Percentiles rank a stretch among this genome's conserved stretches.
phyloP scores from a whole-genome alignment of 2,888 invertebrate genomes.

The Hydriomena furcata region DNA sequence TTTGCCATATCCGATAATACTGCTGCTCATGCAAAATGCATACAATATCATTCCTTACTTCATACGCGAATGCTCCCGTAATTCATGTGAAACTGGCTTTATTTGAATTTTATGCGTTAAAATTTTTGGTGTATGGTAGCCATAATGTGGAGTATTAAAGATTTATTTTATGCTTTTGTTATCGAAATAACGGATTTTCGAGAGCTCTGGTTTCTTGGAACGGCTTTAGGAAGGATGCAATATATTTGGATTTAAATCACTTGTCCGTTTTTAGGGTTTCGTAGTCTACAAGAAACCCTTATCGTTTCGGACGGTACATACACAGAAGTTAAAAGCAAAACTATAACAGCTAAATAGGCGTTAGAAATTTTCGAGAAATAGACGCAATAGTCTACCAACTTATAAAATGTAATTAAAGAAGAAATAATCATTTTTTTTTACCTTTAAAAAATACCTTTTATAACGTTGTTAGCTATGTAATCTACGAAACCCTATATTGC shows the following conservation, averaged over 20 bases:
- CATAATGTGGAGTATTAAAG: conserved; percentile 23
- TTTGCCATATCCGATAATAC: conserved; percentile 77
- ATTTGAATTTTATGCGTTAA: conserved; percentile 76
- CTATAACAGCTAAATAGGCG: too few relatives aligned
- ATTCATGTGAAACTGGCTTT: conserved; percentile 78
- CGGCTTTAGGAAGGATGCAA: conserved; percentile 19
- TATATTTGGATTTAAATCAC: conserved; percentile 11
- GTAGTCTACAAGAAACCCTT: too few relatives aligned
- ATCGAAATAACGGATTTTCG: conserved; percentile 12
- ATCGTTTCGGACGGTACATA: too few relatives aligned
- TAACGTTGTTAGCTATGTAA: too few relatives aligned
- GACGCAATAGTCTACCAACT: too few relatives aligned
- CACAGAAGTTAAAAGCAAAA: too few relatives aligned
- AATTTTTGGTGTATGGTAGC: conserved; percentile 55
- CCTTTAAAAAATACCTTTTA: too few relatives aligned
- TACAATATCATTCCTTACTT: conserved; percentile 81
- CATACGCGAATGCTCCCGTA: conserved; percentile 73
- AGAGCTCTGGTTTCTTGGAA: conserved; percentile 9
- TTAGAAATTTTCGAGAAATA: too few relatives aligned
- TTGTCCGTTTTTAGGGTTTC: too few relatives aligned
- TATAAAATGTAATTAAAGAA: too few relatives aligned
- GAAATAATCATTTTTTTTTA: too few relatives aligned
- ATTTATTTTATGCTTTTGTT: conserved; percentile 16
- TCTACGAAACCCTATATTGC: too few relatives aligned
- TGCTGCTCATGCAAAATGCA: conserved; percentile 78